Percentiles rank a stretch among this genome's conserved stretches.
Conservation (phyloP, 2,113 vertebrate species). For the Oryzias woworae region DNA sequence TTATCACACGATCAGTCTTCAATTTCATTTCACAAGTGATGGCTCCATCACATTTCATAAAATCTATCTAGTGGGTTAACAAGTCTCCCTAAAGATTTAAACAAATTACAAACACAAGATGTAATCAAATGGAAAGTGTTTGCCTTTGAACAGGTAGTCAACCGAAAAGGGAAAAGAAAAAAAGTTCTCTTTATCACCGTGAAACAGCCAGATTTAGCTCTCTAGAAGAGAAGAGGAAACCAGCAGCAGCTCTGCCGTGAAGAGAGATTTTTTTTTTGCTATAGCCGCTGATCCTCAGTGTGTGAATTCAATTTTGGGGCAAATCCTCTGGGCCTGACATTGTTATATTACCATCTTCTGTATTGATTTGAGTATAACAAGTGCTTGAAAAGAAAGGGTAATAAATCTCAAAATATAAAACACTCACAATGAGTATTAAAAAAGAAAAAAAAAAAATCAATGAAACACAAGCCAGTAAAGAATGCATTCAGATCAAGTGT, state of each 20-base stretch:
- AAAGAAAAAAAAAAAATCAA: constrained; percentile 27
- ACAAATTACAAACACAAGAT: constrained; percentile 31
- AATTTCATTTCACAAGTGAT: constrained; percentile 37
- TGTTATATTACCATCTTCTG: constrained; percentile 16
- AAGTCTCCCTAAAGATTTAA: constrained; percentile 23
- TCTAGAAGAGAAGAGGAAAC: constrained; percentile 2
- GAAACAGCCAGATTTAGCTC: constrained; percentile 2
- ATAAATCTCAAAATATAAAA: constrained; percentile 21
- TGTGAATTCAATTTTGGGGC: constrained; percentile 24
- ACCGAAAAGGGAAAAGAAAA: neutral
- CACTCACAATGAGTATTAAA: constrained; percentile 11
- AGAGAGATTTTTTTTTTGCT: neutral
- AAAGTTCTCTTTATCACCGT: constrained; percentile 9
- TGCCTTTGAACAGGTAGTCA: constrained; percentile 30
- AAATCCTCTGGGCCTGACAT: constrained; percentile 12
- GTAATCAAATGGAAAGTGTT: constrained; percentile 20
- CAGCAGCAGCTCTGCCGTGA: constrained; percentile 11
- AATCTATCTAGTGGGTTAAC: constrained; percentile 23
- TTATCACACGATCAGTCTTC: constrained; percentile 18
- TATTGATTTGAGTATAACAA: constrained; percentile 22
- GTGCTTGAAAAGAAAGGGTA: constrained; percentile 11
- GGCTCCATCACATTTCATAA: constrained; percentile 28
- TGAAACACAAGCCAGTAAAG: constrained; percentile 17
- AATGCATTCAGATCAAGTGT: constrained; percentile 19
- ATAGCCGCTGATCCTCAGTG: neutral